Evolutionary conservation across 2,113 vertebrate species (phyloP).

Genomic region (Brachyistius frenatus): DNA sequence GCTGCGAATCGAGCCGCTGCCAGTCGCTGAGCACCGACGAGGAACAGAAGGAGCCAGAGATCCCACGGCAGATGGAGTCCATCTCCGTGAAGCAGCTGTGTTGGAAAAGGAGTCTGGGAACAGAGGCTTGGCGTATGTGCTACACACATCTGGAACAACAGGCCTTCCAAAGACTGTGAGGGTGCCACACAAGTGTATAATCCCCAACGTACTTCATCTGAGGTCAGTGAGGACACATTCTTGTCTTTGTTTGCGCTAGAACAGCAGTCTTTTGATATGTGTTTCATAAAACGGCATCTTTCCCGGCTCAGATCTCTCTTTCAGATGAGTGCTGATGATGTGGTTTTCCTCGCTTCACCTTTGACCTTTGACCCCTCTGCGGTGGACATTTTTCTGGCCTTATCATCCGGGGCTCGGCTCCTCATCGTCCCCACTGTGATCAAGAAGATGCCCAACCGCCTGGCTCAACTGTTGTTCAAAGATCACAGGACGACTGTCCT

Average conservation of each 20-base stretch:
- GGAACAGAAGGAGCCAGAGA: background rate
- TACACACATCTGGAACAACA: conserved; percentile 97
- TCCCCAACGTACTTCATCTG: conserved; percentile 94
- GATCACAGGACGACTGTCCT: conserved; percentile 88
- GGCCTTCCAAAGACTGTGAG: conserved; percentile 92
- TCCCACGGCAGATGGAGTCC: background rate
- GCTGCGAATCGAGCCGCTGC: conserved; percentile 70
- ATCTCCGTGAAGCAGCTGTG: conserved; percentile 7
- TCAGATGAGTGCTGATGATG: conserved; percentile 86
- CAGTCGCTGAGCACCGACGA: background rate
- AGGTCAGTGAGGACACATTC: conserved; percentile 81
- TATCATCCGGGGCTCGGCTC: conserved; percentile 91
- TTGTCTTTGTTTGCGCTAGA: background rate
- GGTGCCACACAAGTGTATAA: conserved; percentile 94
- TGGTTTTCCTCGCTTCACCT: conserved; percentile 93
- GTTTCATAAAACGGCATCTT: background rate
- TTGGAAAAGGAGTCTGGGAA: conserved; percentile 39
- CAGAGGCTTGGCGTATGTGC: conserved; percentile 87
- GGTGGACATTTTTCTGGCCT: conserved; percentile 92
- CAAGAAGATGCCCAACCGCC: conserved; percentile 87
- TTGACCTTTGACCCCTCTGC: conserved; percentile 97
- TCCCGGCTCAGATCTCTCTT: conserved; percentile 87
- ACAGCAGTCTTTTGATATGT: background rate
- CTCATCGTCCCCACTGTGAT: conserved; percentile 89
- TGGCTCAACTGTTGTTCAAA: conserved; percentile 88